Base-by-base conservation (phyloP, 2,113 vertebrate genomes). In the Ceuthmochares aereus region DNA sequence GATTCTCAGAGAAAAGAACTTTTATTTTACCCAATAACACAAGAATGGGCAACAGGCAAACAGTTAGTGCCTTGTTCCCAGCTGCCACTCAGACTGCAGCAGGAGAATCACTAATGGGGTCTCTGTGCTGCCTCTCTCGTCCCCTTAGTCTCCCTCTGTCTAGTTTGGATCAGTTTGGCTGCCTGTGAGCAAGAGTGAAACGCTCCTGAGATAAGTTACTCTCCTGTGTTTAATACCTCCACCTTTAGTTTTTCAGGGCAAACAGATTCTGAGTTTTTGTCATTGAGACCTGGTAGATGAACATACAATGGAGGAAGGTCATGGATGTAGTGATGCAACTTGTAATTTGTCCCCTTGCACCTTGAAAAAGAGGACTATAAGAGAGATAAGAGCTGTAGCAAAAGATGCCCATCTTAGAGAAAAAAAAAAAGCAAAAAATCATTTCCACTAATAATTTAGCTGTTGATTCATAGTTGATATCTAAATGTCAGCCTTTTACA, bases 51-150 rank as follows among this genome's bases (percentile, higher is more conserved):
- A 96, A 95, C 83, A 64, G 95, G 95, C 98, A 98, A 98, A 99
- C 98, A 99, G 98, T 97, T 97, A 96, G 97, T 32, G 96, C 97
- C 98, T 98, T 98, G 98, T 98, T 98, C 98, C 98, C 97, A 91
- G 97, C 97, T 97, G 98, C 98, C 98, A 97, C 97, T 98, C 98
- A 98, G 94, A 43, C 93, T 22, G n/a, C 63, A 6, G 82, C 10
- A 6, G 63, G 68, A 84, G 92, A 83, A 90, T 87, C 73, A 25
- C 95, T 84, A 94, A 88, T 64, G 62, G 93, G 86, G 84, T 95
- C 90, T 89, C 95, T 69, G 30, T 54, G 89, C 87, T 2, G 69
- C 87, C 42, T 87, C 96, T 89, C 73, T 87, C 43, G 58, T 83
- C 94, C 88, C 51, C 84, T 85, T 68, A 7, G 16, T 62, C 74